Evolutionary conservation across 2,797 vertebrate genomes (phyloP).

Genomic region (Betta splendens): DNA sequence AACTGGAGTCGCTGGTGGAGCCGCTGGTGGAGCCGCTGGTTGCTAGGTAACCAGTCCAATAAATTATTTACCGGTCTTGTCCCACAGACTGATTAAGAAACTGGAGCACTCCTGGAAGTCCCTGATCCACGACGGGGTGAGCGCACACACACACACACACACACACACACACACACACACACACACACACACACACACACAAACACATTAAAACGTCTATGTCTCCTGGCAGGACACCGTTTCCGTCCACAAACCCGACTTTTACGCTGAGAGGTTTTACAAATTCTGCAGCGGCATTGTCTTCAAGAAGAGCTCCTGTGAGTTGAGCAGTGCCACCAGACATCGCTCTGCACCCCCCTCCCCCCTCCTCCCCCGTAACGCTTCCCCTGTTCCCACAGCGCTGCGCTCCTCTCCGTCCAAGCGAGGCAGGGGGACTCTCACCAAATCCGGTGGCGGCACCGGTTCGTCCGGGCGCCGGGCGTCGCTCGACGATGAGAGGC

Average conservation of each 20-base stretch:
- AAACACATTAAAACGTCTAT: too few species aligned
- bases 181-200: too few species aligned
- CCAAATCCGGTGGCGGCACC: constrained; percentile 81
- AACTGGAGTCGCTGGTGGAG: not conserved
- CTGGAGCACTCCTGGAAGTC: constrained; percentile 98
- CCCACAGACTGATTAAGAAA: constrained; percentile 93
- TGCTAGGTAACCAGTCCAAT: constrained; percentile 33
- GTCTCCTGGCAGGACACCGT: constrained; percentile 88
- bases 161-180: too few species aligned
- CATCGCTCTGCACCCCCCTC: too few species aligned
- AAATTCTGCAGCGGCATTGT: constrained; percentile 93
- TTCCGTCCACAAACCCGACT: constrained; percentile 94
- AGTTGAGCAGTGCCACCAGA: too few species aligned
- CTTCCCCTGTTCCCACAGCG: constrained; percentile 70
- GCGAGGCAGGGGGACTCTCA: constrained; percentile 86
- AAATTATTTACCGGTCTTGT: constrained; percentile 49
- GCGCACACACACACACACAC: too few species aligned
- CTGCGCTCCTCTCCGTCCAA: constrained; percentile 94
- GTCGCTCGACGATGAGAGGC: constrained; percentile 83
- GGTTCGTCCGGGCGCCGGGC: constrained; percentile 87
- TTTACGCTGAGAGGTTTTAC: constrained; percentile 97
- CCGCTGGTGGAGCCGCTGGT: too few species aligned
- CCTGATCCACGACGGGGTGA: constrained; percentile 95
- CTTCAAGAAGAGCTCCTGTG: constrained; percentile 94
- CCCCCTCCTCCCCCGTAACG: constrained; percentile 8